These are phyloP conservation scores for Hermodice carunculata DNA, from an alignment of 2,888 invertebrate genomes.

Conservation along the genomic window DNA sequence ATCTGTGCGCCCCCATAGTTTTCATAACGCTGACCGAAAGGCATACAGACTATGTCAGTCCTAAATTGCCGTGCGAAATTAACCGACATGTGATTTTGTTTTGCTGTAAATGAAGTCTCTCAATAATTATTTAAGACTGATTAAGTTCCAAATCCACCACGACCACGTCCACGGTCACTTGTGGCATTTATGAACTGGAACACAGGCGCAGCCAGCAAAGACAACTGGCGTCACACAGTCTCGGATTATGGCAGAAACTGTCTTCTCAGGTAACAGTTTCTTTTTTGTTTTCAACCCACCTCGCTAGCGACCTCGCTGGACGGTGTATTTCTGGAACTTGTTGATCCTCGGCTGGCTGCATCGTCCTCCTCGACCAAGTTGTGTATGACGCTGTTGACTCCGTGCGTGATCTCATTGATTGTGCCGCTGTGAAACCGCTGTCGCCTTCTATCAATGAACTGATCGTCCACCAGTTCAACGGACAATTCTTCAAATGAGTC, in stretches of 20 bases:
- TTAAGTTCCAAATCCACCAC: too few relatives aligned
- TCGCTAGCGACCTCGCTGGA: neutral
- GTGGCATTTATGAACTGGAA: too few relatives aligned
- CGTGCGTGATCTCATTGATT: slow-evolving; percentile 20
- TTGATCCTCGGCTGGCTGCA: slow-evolving; percentile 3
- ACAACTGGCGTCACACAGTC: too few relatives aligned
- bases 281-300: neutral
- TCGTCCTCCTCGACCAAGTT: neutral
- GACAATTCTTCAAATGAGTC: slow-evolving; percentile 63
- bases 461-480: slow-evolving; percentile 22
- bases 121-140: too few relatives aligned
- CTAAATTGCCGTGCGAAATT: too few relatives aligned
- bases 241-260: neutral
- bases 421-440: slow-evolving; percentile 22
- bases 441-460: neutral
- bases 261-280: neutral
- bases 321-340: slow-evolving; percentile 12
- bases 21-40: too few relatives aligned
- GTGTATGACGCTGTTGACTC: neutral
- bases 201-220: too few relatives aligned
- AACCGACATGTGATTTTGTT: too few relatives aligned
- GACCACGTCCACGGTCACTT: too few relatives aligned
- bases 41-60: too few relatives aligned
- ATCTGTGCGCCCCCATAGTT: too few relatives aligned
- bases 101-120: too few relatives aligned